Conservation (phyloP, 2,888 invertebrate species). For the Ethmia dodecea region DNA sequence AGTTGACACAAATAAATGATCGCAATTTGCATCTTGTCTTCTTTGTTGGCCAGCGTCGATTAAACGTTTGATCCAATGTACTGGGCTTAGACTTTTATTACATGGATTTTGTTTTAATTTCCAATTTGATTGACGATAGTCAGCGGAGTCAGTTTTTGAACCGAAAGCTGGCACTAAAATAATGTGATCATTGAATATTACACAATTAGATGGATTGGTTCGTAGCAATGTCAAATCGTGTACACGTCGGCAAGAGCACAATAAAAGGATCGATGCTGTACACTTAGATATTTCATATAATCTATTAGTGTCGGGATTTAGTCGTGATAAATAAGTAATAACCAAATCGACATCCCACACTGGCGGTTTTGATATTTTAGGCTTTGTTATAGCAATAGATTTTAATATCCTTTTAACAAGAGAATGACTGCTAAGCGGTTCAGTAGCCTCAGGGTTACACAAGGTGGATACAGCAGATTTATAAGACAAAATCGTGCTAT, state of each 20-base stretch:
- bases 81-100: no score
- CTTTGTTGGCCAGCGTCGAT: no score
- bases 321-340: no score
- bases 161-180: constrained; percentile 3
- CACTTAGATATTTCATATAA: not conserved
- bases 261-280: not conserved
- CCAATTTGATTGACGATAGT: constrained; percentile 1
- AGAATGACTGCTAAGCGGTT: not conserved
- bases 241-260: constrained; percentile 1
- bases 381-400: constrained; percentile 5
- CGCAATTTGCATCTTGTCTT: not conserved
- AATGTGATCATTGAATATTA: not conserved
- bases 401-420: constrained; percentile 7
- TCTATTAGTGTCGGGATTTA: no score
- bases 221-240: constrained; percentile 4
- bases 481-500: constrained; percentile 11
- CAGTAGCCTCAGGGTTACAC: not conserved
- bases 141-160: constrained; percentile 2
- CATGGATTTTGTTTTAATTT: not conserved
- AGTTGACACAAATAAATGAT: not conserved
- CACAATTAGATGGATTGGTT: not conserved
- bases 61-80: no score
- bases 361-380: constrained; percentile 1
- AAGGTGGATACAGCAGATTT: constrained; percentile 5
- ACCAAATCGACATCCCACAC: constrained; percentile 9